Evolutionary conservation across 1,140 invertebrate species (phyloP).

Genomic region (Drosophila asahinai): DNA sequence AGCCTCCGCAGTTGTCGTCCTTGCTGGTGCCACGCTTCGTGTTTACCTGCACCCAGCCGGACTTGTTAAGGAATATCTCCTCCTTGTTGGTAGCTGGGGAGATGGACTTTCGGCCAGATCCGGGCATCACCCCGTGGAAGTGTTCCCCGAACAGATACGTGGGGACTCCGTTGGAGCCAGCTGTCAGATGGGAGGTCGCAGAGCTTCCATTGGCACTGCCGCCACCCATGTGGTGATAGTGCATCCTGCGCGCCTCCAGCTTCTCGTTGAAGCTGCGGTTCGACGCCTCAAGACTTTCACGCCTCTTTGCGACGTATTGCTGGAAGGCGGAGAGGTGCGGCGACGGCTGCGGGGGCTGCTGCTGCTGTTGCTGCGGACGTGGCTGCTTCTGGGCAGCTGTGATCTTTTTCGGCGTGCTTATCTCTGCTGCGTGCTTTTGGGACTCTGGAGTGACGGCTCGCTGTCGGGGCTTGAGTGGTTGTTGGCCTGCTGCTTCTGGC

Average conservation of each 20-base stretch:
- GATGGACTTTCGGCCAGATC: constrained; percentile 47
- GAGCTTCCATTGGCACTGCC: constrained; percentile 29
- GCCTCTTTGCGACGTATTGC: constrained; percentile 81
- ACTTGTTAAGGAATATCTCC: constrained; percentile 84
- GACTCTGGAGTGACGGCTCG: constrained; percentile 28
- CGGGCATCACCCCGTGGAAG: constrained; percentile 40
- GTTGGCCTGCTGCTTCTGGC: constrained; percentile 10
- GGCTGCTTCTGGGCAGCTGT: constrained; percentile 23
- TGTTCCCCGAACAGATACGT: constrained; percentile 84
- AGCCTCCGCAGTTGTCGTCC: constrained; percentile 50
- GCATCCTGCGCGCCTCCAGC: constrained; percentile 83
- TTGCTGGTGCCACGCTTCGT: constrained; percentile 47
- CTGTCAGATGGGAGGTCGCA: constrained; percentile 5
- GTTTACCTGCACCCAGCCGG: constrained; percentile 84
- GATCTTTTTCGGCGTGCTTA: constrained; percentile 17
- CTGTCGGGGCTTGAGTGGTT: constrained; percentile 29
- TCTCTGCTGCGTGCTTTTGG: constrained; percentile 20
- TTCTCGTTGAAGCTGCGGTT: constrained; percentile 83
- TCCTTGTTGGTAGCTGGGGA: constrained; percentile 65
- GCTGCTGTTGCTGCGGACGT: constrained; percentile 20
- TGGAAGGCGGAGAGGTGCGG: constrained; percentile 72
- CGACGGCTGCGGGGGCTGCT: constrained; percentile 28
- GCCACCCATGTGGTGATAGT: constrained; percentile 75
- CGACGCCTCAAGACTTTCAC: constrained; percentile 80
- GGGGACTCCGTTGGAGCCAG: constrained; percentile 53